These are phyloP conservation scores for Lepeophtheirus salmonis DNA, from an alignment of 1,140 invertebrate genomes.

Conservation along the genomic window DNA sequence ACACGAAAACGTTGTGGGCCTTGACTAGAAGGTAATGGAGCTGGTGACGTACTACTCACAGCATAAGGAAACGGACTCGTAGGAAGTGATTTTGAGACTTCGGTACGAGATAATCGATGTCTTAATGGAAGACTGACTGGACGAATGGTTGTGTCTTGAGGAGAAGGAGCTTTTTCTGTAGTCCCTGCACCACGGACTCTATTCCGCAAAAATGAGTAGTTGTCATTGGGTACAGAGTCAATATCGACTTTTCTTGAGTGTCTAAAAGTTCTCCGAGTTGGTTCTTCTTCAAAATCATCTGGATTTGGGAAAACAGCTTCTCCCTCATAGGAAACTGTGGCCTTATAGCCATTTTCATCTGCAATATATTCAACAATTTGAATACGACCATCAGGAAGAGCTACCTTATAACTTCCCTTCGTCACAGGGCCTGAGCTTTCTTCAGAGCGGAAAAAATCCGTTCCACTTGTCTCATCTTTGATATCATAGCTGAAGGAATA, in stretches of 20 bases:
- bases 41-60: too few relatives aligned
- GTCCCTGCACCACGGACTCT: background rate
- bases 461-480: constrained; percentile 15
- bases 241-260: background rate
- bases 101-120: background rate
- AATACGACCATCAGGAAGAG: constrained; percentile 16
- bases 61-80: too few relatives aligned
- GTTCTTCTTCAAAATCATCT: background rate
- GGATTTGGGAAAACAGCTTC: background rate
- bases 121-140: background rate
- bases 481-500: constrained; percentile 18
- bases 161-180: too few relatives aligned
- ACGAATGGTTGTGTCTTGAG: background rate
- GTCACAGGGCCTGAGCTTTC: constrained; percentile 11
- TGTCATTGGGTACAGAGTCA: background rate
- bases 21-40: too few relatives aligned
- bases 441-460: constrained; percentile 7
- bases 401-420: constrained; percentile 15
- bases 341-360: constrained; percentile 16
- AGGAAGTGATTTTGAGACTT: too few relatives aligned
- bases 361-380: constrained; percentile 17
- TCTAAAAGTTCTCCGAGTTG: background rate
- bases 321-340: constrained; percentile 16
- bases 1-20: too few relatives aligned
- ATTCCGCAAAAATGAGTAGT: background rate